Evolutionary conservation across 2,113 vertebrate species (phyloP).

Genomic region (Lepisosteus oculatus): DNA sequence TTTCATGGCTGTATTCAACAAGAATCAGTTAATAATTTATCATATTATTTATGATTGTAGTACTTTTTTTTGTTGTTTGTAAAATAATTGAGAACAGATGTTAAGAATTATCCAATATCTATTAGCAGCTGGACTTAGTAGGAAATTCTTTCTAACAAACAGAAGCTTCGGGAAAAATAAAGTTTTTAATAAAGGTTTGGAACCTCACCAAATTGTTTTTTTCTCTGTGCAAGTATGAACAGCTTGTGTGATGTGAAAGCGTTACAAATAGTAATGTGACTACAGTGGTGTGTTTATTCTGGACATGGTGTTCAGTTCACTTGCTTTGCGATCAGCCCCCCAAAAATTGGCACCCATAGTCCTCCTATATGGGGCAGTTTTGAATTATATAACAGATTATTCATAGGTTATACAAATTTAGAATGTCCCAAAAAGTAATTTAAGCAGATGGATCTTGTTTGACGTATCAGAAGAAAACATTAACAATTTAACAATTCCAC

Average conservation of each 20-base stretch:
- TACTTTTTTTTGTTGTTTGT: not conserved
- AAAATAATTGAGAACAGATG: constrained; percentile 5
- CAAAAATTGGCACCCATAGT: no score
- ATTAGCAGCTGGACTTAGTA: constrained; percentile 13
- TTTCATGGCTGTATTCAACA: no score
- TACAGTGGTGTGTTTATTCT: not conserved
- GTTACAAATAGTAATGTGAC: not conserved
- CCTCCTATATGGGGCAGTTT: no score
- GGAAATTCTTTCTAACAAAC: not conserved
- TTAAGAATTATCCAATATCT: constrained; percentile 8
- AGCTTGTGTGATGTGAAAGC: not conserved
- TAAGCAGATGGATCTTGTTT: no score
- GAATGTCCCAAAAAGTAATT: no score
- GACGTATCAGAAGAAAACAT: no score
- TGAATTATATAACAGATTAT: no score
- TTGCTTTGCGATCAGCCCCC: no score
- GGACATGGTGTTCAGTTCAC: not conserved
- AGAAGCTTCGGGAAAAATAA: not conserved
- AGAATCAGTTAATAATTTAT: no score
- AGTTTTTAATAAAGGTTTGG: not conserved
- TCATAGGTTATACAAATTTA: no score
- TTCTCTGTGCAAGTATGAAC: not conserved
- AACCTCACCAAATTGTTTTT: not conserved
- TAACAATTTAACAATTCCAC: no score
- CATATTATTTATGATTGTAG: no score